phyloP scores from a whole-genome alignment of 2,888 invertebrate genomes.

The Macrophya annulata region DNA sequence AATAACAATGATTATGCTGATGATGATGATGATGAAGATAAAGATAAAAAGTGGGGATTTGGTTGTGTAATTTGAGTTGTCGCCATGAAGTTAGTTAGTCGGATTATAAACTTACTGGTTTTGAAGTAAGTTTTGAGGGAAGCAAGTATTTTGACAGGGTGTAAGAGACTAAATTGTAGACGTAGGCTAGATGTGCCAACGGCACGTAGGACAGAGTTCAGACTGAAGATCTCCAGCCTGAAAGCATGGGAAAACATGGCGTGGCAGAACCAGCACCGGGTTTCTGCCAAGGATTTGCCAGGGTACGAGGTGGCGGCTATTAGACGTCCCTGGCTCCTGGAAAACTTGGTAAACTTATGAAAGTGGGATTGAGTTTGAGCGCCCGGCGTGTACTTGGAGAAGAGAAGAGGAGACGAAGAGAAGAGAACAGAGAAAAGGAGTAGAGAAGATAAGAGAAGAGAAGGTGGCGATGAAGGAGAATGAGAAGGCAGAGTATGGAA shows the following conservation, averaged over 20 bases:
- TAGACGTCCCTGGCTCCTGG: slow-evolving; percentile 71
- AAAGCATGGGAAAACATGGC: slow-evolving; percentile 4
- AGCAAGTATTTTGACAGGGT: slow-evolving; percentile 32
- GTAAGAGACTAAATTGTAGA: slow-evolving; percentile 35
- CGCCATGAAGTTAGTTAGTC: slow-evolving; percentile 2
- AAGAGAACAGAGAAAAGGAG: slow-evolving; percentile 30
- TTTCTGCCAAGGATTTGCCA: slow-evolving; percentile 33
- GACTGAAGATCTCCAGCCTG: slow-evolving; percentile 11
- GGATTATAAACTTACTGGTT: slow-evolving; percentile 23
- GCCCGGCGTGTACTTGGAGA: slow-evolving; percentile 59
- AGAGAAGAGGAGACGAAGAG: slow-evolving; percentile 28
- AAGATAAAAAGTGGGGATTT: not conserved
- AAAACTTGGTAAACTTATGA: slow-evolving; percentile 75
- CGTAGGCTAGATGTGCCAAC: slow-evolving; percentile 18
- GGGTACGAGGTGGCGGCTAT: slow-evolving; percentile 67
- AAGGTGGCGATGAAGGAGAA: slow-evolving; percentile 54
- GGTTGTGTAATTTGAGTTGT: slow-evolving; percentile 41
- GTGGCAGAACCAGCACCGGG: not conserved
- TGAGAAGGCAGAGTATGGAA: not conserved
- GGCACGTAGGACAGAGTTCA: slow-evolving; percentile 29
- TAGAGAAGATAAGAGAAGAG: slow-evolving; percentile 37
- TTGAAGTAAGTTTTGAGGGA: not conserved
- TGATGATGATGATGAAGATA: not conserved
- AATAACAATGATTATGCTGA: too few species aligned
- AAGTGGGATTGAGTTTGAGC: slow-evolving; percentile 73